Evolutionary conservation across 2,888 invertebrate species (phyloP), one percentile per base, ranked within the genome.

Genomic region (Chelonus formosanus): DNA sequence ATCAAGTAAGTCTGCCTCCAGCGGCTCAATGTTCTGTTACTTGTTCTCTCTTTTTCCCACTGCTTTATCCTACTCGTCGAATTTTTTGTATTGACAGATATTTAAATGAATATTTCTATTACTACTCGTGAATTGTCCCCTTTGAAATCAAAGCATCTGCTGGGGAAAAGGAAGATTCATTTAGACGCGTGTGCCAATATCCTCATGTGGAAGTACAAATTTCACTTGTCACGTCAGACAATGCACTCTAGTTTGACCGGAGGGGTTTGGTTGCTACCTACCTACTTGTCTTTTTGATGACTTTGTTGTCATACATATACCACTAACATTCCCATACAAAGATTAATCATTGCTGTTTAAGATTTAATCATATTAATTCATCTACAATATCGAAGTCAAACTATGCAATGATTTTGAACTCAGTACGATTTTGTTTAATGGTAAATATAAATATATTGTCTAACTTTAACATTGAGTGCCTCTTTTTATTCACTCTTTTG

Each of bases 61-160:
- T 54, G 56, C 63, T 65, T 72, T 70, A 68, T 67, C 71, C 20
- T 20, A 20, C 71, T 70, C 73, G 74, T 75, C 73, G 72, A 73
- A 72, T 76, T 76, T 67, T 74, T 71, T 75, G 74, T 83, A 83
- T 83, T 78, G 83, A 81, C 83, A 83, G 82, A 79, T 81, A 82
- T 83, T 81, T 82, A 82, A 83, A 83, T 81, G 82, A 81, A 80
- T 81, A 81, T 82, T 78, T 75, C 79, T 79, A 75, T 67, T 74
- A 73, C 74, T 73, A 77, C 74, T 76, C 71, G 45, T 74, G 67
- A 74, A 5, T 40, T 73, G 71, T 75, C 75, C 80, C 76, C 79
- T 81, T 81, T 80, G 78, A 79, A 82, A 79, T 81, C 79, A 80
- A 80, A 81, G 78, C 79, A 72, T 67, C 74, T 58, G 36, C 63